phyloP scores from a whole-genome alignment of 1,140 invertebrate genomes.

The Cheumatopsyche charites region DNA sequence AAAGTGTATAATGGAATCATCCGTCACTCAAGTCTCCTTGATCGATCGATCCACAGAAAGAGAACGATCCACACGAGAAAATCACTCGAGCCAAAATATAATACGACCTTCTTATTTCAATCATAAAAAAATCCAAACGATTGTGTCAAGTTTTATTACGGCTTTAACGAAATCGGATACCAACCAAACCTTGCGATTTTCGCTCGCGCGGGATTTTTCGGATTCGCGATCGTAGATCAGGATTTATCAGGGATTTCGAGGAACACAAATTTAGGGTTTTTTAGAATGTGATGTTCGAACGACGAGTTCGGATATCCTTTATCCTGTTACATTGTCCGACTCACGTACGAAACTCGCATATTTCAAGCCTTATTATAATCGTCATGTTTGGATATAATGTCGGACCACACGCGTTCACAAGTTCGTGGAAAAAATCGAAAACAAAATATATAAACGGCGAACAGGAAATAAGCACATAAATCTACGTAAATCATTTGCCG shows the following conservation, averaged over 20 bases:
- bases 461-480: constrained; percentile 31
- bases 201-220: neutral
- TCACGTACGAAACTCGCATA: constrained; percentile 28
- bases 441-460: neutral
- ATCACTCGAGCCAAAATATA: neutral
- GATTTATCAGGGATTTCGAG: neutral
- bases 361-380: constrained; percentile 17
- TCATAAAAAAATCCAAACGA: neutral
- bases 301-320: constrained; percentile 20
- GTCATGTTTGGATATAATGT: constrained; percentile 23
- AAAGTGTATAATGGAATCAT: constrained; percentile 17
- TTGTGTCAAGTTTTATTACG: constrained; percentile 16
- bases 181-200: too few relatives aligned
- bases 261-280: neutral
- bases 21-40: constrained; percentile 10
- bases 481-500: constrained; percentile 28
- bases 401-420: constrained; percentile 25
- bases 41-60: constrained; percentile 1
- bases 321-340: constrained; percentile 17
- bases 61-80: neutral
- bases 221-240: constrained; percentile 11
- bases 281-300: too few relatives aligned
- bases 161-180: too few relatives aligned
- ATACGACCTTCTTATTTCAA: neutral
- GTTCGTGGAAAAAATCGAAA: constrained; percentile 14